phyloP scores from a whole-genome alignment of 1,140 invertebrate species.

The Drosophila kanapiae region DNA sequence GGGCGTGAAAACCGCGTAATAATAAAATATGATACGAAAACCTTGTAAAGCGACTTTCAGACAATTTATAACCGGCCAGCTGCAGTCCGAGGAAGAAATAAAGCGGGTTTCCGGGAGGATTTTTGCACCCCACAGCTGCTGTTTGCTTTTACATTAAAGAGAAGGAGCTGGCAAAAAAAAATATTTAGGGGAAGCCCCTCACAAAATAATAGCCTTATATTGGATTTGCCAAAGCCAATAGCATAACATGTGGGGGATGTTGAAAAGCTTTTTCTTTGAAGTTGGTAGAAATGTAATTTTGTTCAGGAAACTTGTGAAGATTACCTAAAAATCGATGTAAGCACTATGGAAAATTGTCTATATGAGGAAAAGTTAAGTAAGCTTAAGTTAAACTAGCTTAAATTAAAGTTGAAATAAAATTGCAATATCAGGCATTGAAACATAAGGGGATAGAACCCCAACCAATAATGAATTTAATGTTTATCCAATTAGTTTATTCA shows the following conservation, averaged over 20 bases:
- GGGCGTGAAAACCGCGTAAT: conserved; percentile 70
- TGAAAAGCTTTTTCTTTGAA: not conserved
- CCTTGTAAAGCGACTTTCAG: conserved; percentile 71
- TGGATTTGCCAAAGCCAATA: conserved; percentile 46
- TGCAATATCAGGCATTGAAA: too few relatives aligned
- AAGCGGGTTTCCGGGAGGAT: not conserved
- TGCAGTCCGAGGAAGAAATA: conserved; percentile 6
- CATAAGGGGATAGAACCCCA: too few relatives aligned
- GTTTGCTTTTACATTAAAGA: conserved; percentile 53
- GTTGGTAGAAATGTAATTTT: not conserved
- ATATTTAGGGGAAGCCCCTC: not conserved
- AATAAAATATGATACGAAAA: conserved; percentile 72
- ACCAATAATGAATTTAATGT: too few relatives aligned
- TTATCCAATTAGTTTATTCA: too few relatives aligned
- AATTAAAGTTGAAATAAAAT: not conserved
- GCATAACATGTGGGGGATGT: conserved; percentile 12
- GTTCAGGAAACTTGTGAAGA: not conserved
- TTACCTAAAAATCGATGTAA: not conserved
- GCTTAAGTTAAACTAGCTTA: not conserved
- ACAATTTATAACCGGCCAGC: conserved; percentile 64
- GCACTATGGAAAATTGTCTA: too few relatives aligned
- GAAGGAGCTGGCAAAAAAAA: conserved; percentile 3
- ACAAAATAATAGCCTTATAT: conserved; percentile 32
- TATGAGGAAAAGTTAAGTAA: not conserved
- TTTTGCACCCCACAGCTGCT: conserved; percentile 11